Percentiles rank a stretch among this genome's conserved stretches.
phyloP scores from a whole-genome alignment of 2,888 invertebrate genomes.

The Entomobrya multifasciata region DNA sequence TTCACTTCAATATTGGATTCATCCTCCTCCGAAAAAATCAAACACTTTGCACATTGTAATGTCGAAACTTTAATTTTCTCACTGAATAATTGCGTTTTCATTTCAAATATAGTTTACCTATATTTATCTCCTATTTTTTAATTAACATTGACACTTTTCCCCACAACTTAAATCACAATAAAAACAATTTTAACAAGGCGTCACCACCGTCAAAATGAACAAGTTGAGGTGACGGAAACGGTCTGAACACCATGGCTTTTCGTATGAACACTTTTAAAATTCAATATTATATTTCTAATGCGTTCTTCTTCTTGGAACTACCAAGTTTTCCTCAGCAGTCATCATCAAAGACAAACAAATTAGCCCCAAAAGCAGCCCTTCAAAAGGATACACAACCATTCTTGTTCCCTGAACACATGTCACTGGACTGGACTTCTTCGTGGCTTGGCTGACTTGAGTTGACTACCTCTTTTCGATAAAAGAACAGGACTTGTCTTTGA shows the following conservation, averaged over 20 bases:
- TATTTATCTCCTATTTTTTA: not conserved
- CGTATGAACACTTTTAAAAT: not conserved
- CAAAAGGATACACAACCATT: no score
- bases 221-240: not conserved
- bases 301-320: not conserved
- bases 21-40: conserved; percentile 70
- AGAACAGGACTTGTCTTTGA: not conserved
- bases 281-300: not conserved
- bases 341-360: not conserved
- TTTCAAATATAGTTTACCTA: conserved; percentile 27
- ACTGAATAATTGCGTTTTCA: conserved; percentile 28
- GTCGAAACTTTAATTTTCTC: not conserved
- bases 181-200: not conserved
- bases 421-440: no score
- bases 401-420: not conserved
- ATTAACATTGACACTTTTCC: not conserved
- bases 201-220: not conserved
- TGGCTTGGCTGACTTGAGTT: no score
- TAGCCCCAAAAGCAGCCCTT: not conserved
- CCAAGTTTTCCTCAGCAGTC: not conserved
- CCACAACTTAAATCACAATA: not conserved
- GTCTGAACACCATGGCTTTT: not conserved
- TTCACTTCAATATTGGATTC: conserved; percentile 39
- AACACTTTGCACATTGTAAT: conserved; percentile 62
- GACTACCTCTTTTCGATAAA: not conserved